Evolutionary conservation across 2,113 vertebrate species (phyloP).

Genomic region (Triplophysa dalaica): DNA sequence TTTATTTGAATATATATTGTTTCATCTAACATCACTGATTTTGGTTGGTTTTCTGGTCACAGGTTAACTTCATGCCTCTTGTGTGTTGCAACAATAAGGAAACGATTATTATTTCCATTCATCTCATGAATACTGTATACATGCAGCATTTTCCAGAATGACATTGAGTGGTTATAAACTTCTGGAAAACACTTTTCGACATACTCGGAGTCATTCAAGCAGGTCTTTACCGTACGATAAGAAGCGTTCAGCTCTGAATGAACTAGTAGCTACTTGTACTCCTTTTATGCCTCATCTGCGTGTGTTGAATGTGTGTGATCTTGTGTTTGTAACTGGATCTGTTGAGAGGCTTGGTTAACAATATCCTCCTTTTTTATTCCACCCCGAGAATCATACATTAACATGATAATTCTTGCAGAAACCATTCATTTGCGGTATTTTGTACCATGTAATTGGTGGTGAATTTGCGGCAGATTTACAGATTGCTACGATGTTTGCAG

Average conservation of each 20-base stretch:
- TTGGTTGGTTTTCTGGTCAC: not conserved
- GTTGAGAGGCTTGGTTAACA: not conserved
- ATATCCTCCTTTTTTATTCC: conserved; percentile 19
- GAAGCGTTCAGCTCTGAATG: not conserved
- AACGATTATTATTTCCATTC: not conserved
- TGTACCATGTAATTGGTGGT: too few relatives aligned
- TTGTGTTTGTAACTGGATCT: conserved; percentile 30
- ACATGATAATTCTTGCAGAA: not conserved
- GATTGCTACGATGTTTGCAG: not conserved
- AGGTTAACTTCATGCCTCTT: not conserved
- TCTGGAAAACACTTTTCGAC: not conserved
- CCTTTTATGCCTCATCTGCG: not conserved
- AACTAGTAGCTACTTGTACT: conserved; percentile 2
- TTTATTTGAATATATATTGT: conserved; percentile 5
- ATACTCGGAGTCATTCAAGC: not conserved
- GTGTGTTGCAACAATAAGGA: not conserved
- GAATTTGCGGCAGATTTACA: not conserved
- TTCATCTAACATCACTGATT: conserved; percentile 11
- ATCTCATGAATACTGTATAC: not conserved
- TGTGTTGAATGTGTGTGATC: conserved; percentile 30
- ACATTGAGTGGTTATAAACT: not conserved
- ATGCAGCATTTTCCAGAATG: not conserved
- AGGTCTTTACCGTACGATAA: not conserved
- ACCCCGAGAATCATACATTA: not conserved
- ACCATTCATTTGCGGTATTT: not conserved